These are phyloP conservation scores for Haliclona indistincta DNA, from an alignment of 37 sponge, comb jelly and placozoan genomes.

Conservation along the genomic window DNA sequence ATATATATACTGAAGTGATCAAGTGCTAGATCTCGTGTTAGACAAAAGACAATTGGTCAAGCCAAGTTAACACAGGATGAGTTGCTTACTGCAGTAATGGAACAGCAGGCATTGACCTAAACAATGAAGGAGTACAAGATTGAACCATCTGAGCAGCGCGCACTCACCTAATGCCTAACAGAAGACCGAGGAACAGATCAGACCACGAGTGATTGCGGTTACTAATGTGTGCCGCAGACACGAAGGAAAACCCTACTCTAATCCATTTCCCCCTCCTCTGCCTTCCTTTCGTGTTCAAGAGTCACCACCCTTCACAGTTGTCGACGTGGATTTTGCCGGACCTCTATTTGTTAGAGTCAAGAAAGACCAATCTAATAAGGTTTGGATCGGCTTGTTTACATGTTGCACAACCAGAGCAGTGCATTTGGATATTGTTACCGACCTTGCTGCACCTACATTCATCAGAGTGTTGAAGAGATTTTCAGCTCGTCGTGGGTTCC, in stretches of 20 bases:
- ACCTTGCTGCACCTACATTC: not conserved
- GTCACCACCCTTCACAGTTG: constrained; percentile 2
- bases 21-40: too few relatives aligned
- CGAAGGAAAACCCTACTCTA: constrained; percentile 7
- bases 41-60: too few relatives aligned
- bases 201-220: too few relatives aligned
- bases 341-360: not conserved
- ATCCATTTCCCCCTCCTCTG: constrained; percentile 13
- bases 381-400: constrained; percentile 13
- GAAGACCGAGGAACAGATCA: too few relatives aligned
- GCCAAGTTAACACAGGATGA: too few relatives aligned
- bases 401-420: constrained; percentile 1
- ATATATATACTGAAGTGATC: too few relatives aligned
- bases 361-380: not conserved
- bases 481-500: constrained; percentile 3
- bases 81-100: too few relatives aligned
- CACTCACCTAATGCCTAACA: too few relatives aligned
- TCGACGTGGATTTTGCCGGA: constrained; percentile 10
- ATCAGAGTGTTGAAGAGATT: not conserved
- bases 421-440: constrained; percentile 6
- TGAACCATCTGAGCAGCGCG: too few relatives aligned
- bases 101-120: too few relatives aligned
- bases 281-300: not conserved
- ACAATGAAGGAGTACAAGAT: too few relatives aligned
- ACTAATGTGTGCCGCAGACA: constrained; percentile 10